Percentiles rank a stretch among this genome's conserved stretches.
Conservation (phyloP, 2,113 vertebrate genomes). For the Scomber colias region DNA sequence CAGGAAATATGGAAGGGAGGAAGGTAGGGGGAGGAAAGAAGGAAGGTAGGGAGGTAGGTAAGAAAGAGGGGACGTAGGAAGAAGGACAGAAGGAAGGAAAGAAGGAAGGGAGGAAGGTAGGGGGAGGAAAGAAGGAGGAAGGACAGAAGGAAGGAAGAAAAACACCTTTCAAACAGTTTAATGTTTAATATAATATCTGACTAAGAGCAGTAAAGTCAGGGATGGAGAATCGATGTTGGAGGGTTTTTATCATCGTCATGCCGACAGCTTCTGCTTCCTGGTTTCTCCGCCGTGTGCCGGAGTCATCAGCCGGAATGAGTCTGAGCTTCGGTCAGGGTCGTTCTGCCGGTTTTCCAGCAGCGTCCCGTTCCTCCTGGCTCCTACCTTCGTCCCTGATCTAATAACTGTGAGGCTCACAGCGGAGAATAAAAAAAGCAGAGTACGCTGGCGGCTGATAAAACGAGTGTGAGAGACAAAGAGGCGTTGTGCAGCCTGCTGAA, state of each 20-base stretch:
- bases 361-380: background rate
- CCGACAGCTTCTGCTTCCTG: background rate
- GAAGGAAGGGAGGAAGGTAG: too few relatives aligned
- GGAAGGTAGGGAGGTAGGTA: too few relatives aligned
- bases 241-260: too few relatives aligned
- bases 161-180: too few relatives aligned
- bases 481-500: conserved; percentile 41
- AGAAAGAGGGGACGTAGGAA: too few relatives aligned
- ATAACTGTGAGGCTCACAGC: conserved; percentile 38
- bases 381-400: conserved; percentile 55
- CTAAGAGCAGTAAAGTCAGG: too few relatives aligned
- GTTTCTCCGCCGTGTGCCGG: background rate
- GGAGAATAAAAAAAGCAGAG: conserved; percentile 5
- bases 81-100: too few relatives aligned
- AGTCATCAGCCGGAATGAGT: background rate
- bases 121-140: too few relatives aligned
- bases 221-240: background rate
- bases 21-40: too few relatives aligned
- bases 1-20: too few relatives aligned
- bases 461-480: conserved; percentile 49
- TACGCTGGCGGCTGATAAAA: conserved; percentile 40
- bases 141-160: too few relatives aligned
- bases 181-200: too few relatives aligned
- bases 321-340: conserved; percentile 16
- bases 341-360: conserved; percentile 32